A percentile compares a stretch with the other conserved stretches of the same genome.
Conservation (phyloP, 2,888 invertebrate species). For the Parascotia fuliginaria region DNA sequence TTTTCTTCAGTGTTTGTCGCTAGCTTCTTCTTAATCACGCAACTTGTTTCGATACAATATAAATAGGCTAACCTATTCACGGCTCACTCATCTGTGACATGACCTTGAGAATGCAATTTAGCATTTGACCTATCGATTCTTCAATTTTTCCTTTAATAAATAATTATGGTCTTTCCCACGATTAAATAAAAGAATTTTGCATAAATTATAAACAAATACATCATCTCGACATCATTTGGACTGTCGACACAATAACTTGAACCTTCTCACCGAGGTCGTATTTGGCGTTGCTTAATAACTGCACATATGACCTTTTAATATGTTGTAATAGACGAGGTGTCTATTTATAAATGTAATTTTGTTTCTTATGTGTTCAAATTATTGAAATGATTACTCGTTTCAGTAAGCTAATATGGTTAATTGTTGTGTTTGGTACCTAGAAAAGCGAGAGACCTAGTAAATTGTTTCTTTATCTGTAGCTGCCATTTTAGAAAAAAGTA, state of each 20-base stretch:
- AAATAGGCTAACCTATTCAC: not conserved
- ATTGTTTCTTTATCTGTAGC: too few relatives aligned
- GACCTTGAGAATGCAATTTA: not conserved
- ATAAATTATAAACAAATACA: not conserved
- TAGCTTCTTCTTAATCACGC: too few relatives aligned
- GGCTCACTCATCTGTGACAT: not conserved
- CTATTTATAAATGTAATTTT: not conserved
- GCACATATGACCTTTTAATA: slow-evolving; percentile 5
- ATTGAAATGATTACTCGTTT: too few relatives aligned
- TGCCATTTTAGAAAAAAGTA: too few relatives aligned
- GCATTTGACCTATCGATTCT: not conserved
- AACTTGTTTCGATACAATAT: too few relatives aligned
- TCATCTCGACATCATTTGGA: not conserved
- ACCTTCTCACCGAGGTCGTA: slow-evolving; percentile 10
- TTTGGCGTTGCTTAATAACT: slow-evolving; percentile 1
- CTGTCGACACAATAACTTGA: not conserved
- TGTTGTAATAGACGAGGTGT: slow-evolving; percentile 7
- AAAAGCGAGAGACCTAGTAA: not conserved
- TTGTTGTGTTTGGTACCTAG: too few relatives aligned
- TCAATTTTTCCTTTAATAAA: not conserved
- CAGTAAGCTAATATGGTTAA: too few relatives aligned
- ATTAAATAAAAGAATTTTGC: not conserved
- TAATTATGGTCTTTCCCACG: not conserved
- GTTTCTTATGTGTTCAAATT: not conserved
- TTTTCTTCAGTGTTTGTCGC: too few relatives aligned